Percentiles rank a stretch among this genome's conserved stretches.
phyloP scores from a whole-genome alignment of 2,797 vertebrate species.

The Paramormyrops hopkinsi region DNA sequence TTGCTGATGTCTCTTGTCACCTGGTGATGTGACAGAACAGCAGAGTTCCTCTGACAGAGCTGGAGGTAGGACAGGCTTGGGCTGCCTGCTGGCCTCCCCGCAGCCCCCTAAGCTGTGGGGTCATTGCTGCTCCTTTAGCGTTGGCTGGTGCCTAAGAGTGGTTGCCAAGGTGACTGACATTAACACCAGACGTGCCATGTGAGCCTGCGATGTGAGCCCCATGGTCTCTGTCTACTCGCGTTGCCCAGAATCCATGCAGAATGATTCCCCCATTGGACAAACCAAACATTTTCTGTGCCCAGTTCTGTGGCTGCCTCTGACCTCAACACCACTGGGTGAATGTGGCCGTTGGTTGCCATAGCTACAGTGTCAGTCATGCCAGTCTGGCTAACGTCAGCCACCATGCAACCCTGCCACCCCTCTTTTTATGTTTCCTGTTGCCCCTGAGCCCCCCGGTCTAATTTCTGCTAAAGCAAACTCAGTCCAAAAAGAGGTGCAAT shows the following conservation, averaged over 20 bases:
- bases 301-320: not conserved
- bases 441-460: conserved; percentile 16
- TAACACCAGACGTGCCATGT: not conserved
- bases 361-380: not conserved
- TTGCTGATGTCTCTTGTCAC: conserved; percentile 46
- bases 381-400: not conserved
- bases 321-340: not conserved
- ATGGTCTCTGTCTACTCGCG: not conserved
- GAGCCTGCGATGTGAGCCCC: not conserved
- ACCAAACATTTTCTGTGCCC: not conserved
- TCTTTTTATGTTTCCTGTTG: conserved; percentile 2
- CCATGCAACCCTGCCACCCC: not conserved
- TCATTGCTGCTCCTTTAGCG: conserved; percentile 1
- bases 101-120: not conserved
- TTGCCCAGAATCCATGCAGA: not conserved
- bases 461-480: not conserved
- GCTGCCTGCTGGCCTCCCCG: conserved; percentile 20
- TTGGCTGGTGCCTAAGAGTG: conserved; percentile 3
- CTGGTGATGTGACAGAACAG: conserved; percentile 53
- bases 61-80: conserved; percentile 60
- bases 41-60: conserved; percentile 54
- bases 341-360: not conserved
- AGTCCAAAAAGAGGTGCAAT: conserved; percentile 11
- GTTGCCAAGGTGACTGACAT: conserved; percentile 21
- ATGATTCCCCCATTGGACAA: not conserved